Evolutionary conservation across 2,797 vertebrate species (phyloP).

Genomic region (Anisognathus igniventris): DNA sequence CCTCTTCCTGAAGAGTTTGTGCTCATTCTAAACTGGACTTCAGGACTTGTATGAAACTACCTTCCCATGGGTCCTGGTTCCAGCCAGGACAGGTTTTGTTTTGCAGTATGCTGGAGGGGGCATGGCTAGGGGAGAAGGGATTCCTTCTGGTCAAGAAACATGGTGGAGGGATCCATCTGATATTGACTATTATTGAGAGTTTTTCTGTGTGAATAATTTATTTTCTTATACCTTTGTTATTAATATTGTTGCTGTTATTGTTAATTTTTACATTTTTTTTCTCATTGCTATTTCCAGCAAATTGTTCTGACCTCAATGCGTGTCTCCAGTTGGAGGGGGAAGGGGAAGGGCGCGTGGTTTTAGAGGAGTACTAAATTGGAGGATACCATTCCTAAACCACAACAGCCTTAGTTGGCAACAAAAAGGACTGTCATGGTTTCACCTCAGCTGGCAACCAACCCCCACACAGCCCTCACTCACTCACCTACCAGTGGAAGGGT

Average conservation of each 20-base stretch:
- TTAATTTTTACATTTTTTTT: background rate
- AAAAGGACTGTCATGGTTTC: background rate
- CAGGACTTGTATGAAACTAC: background rate
- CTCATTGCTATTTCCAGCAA: background rate
- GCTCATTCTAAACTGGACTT: background rate
- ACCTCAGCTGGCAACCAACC: background rate
- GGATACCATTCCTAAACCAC: background rate
- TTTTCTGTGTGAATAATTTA: background rate
- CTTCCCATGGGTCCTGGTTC: accelerated
- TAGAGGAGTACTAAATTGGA: background rate
- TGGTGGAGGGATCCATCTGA: background rate
- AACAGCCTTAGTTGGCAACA: background rate
- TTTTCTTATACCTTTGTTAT: background rate
- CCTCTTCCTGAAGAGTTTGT: background rate
- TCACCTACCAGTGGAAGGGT: background rate
- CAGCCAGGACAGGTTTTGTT: background rate
- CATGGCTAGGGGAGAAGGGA: background rate
- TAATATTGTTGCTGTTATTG: background rate
- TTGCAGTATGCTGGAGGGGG: background rate
- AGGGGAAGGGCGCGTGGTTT: accelerated
- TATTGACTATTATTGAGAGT: background rate
- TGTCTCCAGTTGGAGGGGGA: background rate
- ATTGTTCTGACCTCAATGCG: background rate
- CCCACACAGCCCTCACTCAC: accelerated
- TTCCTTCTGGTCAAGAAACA: background rate